Evolutionary conservation across 1,140 invertebrate genomes (phyloP).

Genomic region (Theocolax elegans): DNA sequence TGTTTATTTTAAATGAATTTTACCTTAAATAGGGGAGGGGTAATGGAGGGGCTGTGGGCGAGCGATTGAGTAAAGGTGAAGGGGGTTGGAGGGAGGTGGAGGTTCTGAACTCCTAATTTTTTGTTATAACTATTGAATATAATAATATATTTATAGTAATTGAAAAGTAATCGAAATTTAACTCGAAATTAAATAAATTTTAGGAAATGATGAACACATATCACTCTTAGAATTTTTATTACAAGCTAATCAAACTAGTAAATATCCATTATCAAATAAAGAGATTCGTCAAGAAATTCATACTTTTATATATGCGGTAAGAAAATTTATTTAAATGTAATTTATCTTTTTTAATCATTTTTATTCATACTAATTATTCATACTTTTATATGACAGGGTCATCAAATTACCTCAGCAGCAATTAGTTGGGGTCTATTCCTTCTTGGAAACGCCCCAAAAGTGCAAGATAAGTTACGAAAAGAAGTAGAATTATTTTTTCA

Average conservation of each 20-base stretch:
- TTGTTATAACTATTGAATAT: too few relatives aligned
- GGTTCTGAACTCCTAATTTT: too few relatives aligned
- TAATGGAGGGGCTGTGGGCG: too few relatives aligned
- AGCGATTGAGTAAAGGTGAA: too few relatives aligned
- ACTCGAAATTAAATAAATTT: too few relatives aligned
- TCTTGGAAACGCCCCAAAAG: conserved; percentile 68
- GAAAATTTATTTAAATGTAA: conserved; percentile 13
- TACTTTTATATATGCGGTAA: conserved; percentile 83
- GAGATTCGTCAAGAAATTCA: conserved; percentile 81
- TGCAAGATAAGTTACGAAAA: conserved; percentile 73
- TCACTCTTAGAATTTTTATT: conserved; percentile 75
- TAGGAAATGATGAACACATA: background rate
- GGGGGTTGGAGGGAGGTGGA: too few relatives aligned
- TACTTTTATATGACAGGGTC: conserved; percentile 63
- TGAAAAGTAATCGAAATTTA: too few relatives aligned
- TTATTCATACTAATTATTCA: background rate
- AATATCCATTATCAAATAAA: conserved; percentile 70
- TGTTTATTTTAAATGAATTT: too few relatives aligned
- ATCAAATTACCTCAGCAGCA: conserved; percentile 74
- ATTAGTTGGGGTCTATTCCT: conserved; percentile 66
- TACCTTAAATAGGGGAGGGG: too few relatives aligned
- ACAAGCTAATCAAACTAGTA: conserved; percentile 67
- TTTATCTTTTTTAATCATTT: background rate
- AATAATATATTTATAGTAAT: too few relatives aligned
- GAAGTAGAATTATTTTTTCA: conserved; percentile 73